A percentile compares a stretch with the other conserved stretches of the same genome.
Conservation (phyloP, 2,113 vertebrate species). For the Petromus typicus region DNA sequence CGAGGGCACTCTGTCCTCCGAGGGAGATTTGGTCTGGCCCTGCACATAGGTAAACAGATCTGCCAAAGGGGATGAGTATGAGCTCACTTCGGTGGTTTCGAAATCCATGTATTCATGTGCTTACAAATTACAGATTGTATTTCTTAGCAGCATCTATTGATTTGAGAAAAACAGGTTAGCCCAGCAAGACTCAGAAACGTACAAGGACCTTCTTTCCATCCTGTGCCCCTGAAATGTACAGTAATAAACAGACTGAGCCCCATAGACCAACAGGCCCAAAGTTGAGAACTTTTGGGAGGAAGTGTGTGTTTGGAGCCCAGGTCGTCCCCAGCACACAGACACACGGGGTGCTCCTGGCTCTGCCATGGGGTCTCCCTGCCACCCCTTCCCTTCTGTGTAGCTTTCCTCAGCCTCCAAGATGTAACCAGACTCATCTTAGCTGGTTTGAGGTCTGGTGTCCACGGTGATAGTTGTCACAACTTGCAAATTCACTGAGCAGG, state of each 20-base stretch:
- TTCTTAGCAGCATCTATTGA: not conserved
- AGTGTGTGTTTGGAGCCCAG: not conserved
- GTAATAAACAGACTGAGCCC: not conserved
- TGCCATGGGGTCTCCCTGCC: not conserved
- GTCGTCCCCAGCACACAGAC: rapidly evolving
- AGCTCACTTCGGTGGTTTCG: not conserved
- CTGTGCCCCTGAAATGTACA: not conserved
- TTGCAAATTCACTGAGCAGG: not conserved
- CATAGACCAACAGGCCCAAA: not conserved
- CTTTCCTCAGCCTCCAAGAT: not conserved
- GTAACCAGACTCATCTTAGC: not conserved
- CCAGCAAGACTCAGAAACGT: not conserved
- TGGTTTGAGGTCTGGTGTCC: rapidly evolving
- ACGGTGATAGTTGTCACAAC: too few relatives aligned
- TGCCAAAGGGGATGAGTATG: not conserved
- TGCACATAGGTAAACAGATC: not conserved
- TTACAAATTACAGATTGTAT: not conserved
- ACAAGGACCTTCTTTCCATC: not conserved
- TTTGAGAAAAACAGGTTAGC: not conserved
- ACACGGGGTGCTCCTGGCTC: not conserved
- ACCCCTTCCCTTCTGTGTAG: too few relatives aligned
- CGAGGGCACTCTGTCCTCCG: not conserved
- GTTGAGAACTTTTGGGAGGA: not conserved
- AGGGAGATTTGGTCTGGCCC: not conserved
- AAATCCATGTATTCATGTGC: not conserved